Percentiles rank a stretch among this genome's conserved stretches.
Conservation (phyloP, 2,888 invertebrate species). For the Hypomecis atomaria region DNA sequence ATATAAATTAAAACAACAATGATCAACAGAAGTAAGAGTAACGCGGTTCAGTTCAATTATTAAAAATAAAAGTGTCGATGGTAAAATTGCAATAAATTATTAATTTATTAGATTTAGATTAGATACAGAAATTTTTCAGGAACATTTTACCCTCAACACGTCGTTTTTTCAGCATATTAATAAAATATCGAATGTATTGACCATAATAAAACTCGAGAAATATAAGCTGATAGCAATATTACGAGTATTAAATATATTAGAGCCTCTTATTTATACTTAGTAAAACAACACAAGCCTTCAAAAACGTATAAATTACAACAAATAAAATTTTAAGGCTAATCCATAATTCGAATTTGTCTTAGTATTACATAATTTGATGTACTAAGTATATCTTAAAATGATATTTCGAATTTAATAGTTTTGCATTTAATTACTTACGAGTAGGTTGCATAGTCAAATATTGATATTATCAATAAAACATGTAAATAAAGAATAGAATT, state of each 20-base stretch:
- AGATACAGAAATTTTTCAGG: neutral
- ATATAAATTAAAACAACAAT: neutral
- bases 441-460: too few species aligned
- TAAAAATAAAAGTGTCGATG: neutral
- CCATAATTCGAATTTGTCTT: too few species aligned
- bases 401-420: too few species aligned
- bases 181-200: neutral
- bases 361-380: too few species aligned
- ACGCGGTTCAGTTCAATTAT: too few species aligned
- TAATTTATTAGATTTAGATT: too few species aligned
- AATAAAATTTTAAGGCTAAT: too few species aligned
- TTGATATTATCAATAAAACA: too few species aligned
- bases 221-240: neutral
- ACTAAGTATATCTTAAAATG: too few species aligned
- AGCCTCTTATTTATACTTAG: conserved; percentile 2
- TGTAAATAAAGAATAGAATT: too few species aligned
- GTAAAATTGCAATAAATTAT: neutral
- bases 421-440: too few species aligned
- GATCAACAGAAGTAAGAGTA: neutral
- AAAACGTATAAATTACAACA: too few species aligned
- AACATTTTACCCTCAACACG: neutral
- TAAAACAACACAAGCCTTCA: neutral
- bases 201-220: neutral
- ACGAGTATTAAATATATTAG: neutral
- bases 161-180: neutral